Conservation (phyloP, 2,888 invertebrate genomes). For the Coronaproctus castanopsis region DNA sequence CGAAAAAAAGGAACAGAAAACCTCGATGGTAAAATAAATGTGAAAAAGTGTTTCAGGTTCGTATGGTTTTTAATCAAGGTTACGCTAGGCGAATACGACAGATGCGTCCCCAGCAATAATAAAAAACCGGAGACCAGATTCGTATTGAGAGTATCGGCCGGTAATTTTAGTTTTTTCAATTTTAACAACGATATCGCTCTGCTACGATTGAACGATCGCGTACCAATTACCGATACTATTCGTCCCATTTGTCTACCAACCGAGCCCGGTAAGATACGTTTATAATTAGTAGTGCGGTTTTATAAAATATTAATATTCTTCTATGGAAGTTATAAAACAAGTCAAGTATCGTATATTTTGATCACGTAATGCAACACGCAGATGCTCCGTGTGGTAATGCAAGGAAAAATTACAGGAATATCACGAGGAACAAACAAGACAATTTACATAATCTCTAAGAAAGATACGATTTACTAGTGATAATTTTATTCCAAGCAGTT, state of each 20-base stretch:
- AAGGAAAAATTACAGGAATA: neutral
- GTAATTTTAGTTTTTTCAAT: slow-evolving; percentile 64
- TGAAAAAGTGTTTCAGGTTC: slow-evolving; percentile 39
- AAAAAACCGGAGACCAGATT: slow-evolving; percentile 54
- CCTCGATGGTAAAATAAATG: no score
- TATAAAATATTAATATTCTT: neutral
- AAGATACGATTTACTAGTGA: no score
- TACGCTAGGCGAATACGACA: slow-evolving; percentile 69
- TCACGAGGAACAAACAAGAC: no score
- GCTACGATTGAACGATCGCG: slow-evolving; percentile 55
- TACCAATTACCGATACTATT: slow-evolving; percentile 55
- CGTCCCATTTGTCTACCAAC: slow-evolving; percentile 66
- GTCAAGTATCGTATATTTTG: neutral
- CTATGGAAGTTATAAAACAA: neutral
- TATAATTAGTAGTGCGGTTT: slow-evolving; percentile 13
- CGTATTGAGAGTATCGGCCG: slow-evolving; percentile 51
- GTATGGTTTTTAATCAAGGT: slow-evolving; percentile 87
- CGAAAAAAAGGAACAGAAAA: no score
- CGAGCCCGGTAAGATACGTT: slow-evolving; percentile 38
- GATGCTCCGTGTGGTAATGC: neutral
- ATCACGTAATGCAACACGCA: neutral
- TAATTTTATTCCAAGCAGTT: no score
- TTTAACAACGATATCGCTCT: slow-evolving; percentile 77
- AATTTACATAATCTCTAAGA: no score
- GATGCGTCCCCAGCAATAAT: slow-evolving; percentile 42